Evolutionary conservation across 1,140 invertebrate species (phyloP).

Genomic region (Portunus trituberculatus): DNA sequence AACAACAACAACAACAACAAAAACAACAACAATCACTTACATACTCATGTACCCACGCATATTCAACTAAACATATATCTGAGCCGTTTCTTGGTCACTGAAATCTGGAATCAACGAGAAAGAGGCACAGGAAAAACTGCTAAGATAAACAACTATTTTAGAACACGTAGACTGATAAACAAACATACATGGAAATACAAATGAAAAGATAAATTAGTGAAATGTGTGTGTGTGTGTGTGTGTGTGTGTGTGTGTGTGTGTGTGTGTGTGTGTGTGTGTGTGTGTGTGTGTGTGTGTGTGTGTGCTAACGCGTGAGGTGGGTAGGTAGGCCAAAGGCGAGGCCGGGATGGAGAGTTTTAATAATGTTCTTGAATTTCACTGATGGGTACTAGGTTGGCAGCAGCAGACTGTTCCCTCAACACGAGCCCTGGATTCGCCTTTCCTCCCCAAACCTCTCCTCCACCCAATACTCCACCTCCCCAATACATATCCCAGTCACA

Average conservation of each 20-base stretch:
- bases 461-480: not conserved
- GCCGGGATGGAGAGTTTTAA: conserved; percentile 48
- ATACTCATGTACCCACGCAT: too few relatives aligned
- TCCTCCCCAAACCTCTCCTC: not conserved
- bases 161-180: too few relatives aligned
- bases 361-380: conserved; percentile 73
- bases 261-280: conserved; percentile 7
- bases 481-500: not conserved
- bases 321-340: not conserved
- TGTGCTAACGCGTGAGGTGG: not conserved
- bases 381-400: conserved; percentile 63
- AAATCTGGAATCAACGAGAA: too few relatives aligned
- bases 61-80: too few relatives aligned
- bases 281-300: conserved; percentile 37
- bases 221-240: not conserved
- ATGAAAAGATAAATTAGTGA: not conserved
- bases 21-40: too few relatives aligned
- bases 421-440: conserved; percentile 27
- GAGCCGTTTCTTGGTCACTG: too few relatives aligned
- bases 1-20: too few relatives aligned
- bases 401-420: conserved; percentile 42
- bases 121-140: too few relatives aligned
- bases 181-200: too few relatives aligned
- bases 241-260: not conserved
- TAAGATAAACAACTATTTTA: too few relatives aligned